These are phyloP conservation scores for Acyrthosiphon pisum DNA, from an alignment of 1,140 invertebrate species.

Conservation along the genomic window DNA sequence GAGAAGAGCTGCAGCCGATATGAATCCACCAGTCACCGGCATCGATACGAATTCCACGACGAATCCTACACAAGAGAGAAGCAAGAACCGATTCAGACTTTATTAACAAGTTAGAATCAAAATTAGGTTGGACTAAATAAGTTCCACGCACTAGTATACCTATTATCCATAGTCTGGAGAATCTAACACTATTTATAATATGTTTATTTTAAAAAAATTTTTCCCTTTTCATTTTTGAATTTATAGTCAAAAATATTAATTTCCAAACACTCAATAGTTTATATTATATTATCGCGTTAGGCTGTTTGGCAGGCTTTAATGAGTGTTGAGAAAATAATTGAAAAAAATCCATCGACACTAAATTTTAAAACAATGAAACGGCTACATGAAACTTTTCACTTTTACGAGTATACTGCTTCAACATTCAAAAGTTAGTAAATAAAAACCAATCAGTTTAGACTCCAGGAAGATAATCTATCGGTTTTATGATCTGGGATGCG, in stretches of 20 bases:
- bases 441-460: too few species aligned
- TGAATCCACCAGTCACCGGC: slow-evolving; percentile 86
- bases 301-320: too few species aligned
- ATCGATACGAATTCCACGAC: slow-evolving; percentile 85
- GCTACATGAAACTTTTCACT: too few species aligned
- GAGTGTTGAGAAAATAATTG: too few species aligned
- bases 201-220: not conserved
- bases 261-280: not conserved
- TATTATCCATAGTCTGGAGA: not conserved
- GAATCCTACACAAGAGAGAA: slow-evolving; percentile 70
- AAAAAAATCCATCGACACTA: too few species aligned
- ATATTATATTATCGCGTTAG: too few species aligned
- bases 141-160: not conserved
- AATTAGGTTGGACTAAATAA: not conserved
- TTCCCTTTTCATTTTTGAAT: not conserved
- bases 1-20: slow-evolving; percentile 83
- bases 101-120: not conserved
- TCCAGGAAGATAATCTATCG: too few species aligned
- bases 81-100: not conserved
- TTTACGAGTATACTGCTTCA: too few species aligned
- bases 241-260: not conserved
- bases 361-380: too few species aligned
- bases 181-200: not conserved
- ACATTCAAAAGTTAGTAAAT: too few species aligned
- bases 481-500: too few species aligned